Evolutionary conservation across 2,888 invertebrate species (phyloP).

Genomic region (Thera britannica): DNA sequence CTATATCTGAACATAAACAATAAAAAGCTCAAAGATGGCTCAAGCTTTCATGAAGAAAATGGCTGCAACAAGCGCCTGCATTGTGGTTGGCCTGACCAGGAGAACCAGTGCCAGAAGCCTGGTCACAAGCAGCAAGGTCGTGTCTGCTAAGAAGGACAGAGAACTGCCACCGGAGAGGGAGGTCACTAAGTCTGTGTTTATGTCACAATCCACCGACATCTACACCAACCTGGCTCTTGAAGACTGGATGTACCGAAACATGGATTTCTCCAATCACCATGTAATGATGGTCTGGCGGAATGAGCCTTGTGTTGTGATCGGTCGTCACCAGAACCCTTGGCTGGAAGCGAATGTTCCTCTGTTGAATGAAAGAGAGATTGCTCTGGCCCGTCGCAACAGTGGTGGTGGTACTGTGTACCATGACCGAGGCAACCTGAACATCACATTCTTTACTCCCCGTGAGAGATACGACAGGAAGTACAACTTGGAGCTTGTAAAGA

Average conservation of each 20-base stretch:
- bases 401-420: conserved; percentile 99
- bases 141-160: conserved; percentile 59
- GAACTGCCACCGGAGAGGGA: conserved; percentile 72
- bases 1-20: conserved; percentile 40
- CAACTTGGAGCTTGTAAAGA: conserved; percentile 94
- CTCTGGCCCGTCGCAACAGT: conserved; percentile 94
- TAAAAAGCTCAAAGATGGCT: conserved; percentile 69
- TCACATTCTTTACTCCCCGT: conserved; percentile 95
- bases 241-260: conserved; percentile 97
- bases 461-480: conserved; percentile 93
- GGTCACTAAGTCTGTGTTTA: conserved; percentile 93
- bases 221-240: conserved; percentile 97
- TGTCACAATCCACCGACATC: conserved; percentile 96
- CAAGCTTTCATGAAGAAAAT: conserved; percentile 77
- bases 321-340: conserved; percentile 99
- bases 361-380: conserved; percentile 87
- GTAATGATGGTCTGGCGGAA: conserved; percentile 97
- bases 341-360: conserved; percentile 92
- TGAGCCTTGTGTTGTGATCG: conserved; percentile 97
- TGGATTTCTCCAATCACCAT: conserved; percentile 92
- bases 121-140: conserved; percentile 57
- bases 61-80: conserved; percentile 67
- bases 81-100: conserved; percentile 70
- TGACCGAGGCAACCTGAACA: conserved; percentile 96
- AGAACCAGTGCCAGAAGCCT: conserved; percentile 68